Percentiles rank a stretch among this genome's conserved stretches.
These are phyloP conservation scores for Sturnira hondurensis DNA, from an alignment of 2,113 vertebrate genomes.

Conservation along the genomic window DNA sequence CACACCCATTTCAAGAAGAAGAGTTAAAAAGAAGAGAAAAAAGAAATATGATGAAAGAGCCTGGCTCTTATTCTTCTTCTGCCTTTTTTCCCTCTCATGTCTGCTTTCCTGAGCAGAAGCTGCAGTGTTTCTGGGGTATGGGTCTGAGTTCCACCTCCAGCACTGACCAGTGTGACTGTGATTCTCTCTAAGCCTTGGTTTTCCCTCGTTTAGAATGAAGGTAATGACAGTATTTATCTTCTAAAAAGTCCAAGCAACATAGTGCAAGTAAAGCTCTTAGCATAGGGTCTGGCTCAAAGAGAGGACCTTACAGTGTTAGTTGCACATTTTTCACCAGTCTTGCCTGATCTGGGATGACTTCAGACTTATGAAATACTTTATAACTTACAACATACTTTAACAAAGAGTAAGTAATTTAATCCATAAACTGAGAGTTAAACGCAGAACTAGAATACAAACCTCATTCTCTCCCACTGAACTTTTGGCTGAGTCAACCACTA, in stretches of 20 bases:
- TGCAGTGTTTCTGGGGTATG: background rate
- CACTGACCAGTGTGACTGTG: background rate
- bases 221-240: background rate
- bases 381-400: background rate
- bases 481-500: background rate
- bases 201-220: background rate
- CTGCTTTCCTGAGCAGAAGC: background rate
- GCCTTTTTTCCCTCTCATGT: background rate
- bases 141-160: background rate
- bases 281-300: background rate
- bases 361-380: background rate
- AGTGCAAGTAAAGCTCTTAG: background rate
- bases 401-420: background rate
- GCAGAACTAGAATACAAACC: background rate
- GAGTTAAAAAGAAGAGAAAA: background rate
- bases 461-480: background rate
- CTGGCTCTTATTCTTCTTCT: background rate
- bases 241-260: background rate
- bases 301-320: background rate
- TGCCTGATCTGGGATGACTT: background rate
- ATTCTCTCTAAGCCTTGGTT: background rate
- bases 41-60: background rate
- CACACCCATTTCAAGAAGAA: background rate
- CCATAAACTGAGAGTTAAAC: background rate
- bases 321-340: background rate